Evolutionary conservation across 2,797 vertebrate genomes (phyloP).

Genomic region (Pyrrhura leucotis): DNA sequence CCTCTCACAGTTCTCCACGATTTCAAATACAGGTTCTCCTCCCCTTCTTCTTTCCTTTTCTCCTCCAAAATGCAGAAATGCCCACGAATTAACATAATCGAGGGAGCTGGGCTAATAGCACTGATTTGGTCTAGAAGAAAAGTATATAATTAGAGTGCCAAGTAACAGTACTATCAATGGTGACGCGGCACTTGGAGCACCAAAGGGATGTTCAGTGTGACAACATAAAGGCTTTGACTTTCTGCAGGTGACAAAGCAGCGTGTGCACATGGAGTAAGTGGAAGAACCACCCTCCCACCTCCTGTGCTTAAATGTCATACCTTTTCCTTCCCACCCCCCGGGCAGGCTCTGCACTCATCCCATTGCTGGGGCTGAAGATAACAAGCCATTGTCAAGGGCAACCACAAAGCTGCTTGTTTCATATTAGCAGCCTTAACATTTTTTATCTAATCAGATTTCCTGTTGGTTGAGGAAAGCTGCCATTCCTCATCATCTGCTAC

Average conservation of each 20-base stretch:
- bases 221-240: neutral
- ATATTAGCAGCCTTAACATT: neutral
- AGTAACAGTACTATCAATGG: neutral
- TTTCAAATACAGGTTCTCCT: conserved; percentile 16
- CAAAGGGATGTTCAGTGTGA: neutral
- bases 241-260: neutral
- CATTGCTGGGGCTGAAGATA: neutral
- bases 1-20: neutral
- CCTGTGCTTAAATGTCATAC: neutral
- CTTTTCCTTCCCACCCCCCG: neutral
- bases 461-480: conserved; percentile 21
- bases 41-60: neutral
- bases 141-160: neutral
- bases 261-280: neutral
- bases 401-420: neutral
- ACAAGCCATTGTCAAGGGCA: conserved; percentile 29
- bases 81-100: neutral
- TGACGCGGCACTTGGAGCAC: neutral
- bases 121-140: neutral
- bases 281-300: neutral
- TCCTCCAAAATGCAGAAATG: neutral
- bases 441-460: conserved; percentile 32
- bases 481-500: conserved; percentile 20
- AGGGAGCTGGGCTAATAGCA: neutral
- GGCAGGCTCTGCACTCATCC: neutral